A percentile compares a stretch with the other conserved stretches of the same genome.
phyloP scores from a whole-genome alignment of 2,797 vertebrate species.

The Pseudochirops cupreus region DNA sequence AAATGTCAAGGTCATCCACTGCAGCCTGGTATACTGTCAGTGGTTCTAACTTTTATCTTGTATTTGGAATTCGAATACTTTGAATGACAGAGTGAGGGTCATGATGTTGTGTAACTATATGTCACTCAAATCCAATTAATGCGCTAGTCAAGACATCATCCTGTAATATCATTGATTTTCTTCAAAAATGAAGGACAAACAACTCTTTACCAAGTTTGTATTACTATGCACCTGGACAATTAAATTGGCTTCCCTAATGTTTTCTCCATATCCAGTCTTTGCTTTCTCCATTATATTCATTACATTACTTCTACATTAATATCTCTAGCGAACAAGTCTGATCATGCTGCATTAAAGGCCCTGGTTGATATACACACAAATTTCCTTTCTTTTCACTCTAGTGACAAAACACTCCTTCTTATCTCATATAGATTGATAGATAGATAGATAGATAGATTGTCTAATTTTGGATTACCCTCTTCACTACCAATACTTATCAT shows the following conservation, averaged over 20 bases:
- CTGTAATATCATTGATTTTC: background rate
- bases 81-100: background rate
- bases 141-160: background rate
- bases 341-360: background rate
- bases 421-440: too few relatives aligned
- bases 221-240: background rate
- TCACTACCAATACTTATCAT: background rate
- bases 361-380: too few relatives aligned
- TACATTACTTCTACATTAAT: background rate
- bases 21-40: background rate
- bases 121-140: background rate
- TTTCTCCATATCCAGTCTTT: background rate
- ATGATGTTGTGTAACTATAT: background rate
- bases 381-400: too few relatives aligned
- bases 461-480: background rate
- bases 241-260: background rate
- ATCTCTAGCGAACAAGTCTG: background rate
- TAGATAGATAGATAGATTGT: background rate
- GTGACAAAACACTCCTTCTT: background rate
- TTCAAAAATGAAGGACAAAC: background rate
- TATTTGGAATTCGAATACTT: background rate
- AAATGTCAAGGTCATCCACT: background rate
- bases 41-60: background rate
- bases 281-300: background rate
- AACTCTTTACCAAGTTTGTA: background rate